Evolutionary conservation across 2,888 invertebrate species (phyloP).

Genomic region (Heliconius charithonia): DNA sequence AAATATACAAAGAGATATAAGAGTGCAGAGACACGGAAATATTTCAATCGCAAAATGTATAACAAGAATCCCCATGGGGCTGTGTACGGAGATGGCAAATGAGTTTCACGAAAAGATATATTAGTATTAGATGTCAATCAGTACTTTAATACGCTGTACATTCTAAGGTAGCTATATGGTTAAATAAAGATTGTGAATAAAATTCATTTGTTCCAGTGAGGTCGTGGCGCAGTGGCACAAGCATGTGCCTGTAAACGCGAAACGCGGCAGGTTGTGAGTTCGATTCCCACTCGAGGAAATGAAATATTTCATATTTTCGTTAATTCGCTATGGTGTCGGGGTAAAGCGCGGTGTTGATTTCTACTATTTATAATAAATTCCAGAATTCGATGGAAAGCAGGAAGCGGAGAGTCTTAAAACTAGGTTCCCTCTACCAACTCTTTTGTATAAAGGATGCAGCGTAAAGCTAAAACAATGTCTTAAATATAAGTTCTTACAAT

Average conservation of each 20-base stretch:
- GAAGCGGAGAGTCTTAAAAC: neutral
- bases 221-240: too few species aligned
- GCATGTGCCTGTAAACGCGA: neutral
- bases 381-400: neutral
- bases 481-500: too few species aligned
- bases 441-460: too few species aligned
- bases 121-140: constrained; percentile 13
- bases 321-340: too few species aligned
- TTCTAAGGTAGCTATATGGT: neutral
- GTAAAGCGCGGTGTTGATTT: too few species aligned
- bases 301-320: too few species aligned
- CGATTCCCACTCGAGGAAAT: neutral
- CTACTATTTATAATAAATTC: too few species aligned
- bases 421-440: neutral
- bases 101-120: constrained; percentile 8
- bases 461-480: too few species aligned
- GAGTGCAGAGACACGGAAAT: constrained; percentile 28
- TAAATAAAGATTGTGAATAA: neutral
- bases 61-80: constrained; percentile 12
- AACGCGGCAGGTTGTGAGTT: neutral
- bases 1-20: constrained; percentile 28
- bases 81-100: constrained; percentile 15
- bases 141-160: neutral
- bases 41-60: constrained; percentile 29
- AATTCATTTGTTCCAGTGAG: neutral